phyloP scores from a whole-genome alignment of 2,888 invertebrate genomes.

The Lasius platythorax region DNA sequence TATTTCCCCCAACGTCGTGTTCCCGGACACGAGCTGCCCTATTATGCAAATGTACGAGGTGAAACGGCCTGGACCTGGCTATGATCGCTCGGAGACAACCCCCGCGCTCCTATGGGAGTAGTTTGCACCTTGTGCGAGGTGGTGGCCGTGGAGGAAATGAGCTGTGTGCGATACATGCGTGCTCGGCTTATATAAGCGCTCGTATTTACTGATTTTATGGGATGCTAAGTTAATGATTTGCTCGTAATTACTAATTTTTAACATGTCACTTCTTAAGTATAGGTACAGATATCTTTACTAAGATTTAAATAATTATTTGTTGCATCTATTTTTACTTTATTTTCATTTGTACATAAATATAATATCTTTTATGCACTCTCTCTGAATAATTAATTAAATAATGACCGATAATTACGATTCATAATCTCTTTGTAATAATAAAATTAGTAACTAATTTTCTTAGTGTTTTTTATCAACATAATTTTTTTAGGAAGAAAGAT shows the following conservation, averaged over 20 bases:
- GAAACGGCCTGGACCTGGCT: constrained; percentile 79
- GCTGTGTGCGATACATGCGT: constrained; percentile 55
- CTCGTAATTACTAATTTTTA: constrained; percentile 22
- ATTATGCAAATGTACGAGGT: constrained; percentile 81
- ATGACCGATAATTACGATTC: not conserved
- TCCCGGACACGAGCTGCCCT: constrained; percentile 73
- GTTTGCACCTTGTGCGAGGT: constrained; percentile 66
- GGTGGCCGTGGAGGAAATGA: constrained; percentile 46
- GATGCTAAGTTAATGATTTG: not conserved
- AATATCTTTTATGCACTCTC: not conserved
- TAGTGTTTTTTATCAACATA: not conserved
- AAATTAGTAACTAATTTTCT: not conserved
- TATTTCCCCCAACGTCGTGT: constrained; percentile 79
- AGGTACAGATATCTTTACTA: not conserved
- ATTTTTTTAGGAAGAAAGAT: not conserved
- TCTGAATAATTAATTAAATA: not conserved
- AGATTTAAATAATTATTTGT: not conserved
- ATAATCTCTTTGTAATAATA: not conserved
- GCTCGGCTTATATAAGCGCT: constrained; percentile 27
- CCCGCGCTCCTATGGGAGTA: constrained; percentile 67
- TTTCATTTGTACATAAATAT: not conserved
- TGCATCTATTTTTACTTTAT: not conserved
- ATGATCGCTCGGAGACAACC: constrained; percentile 79
- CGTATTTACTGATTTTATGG: constrained; percentile 30
- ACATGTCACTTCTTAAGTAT: not conserved